Percentiles rank a stretch among this genome's conserved stretches.
phyloP scores from a whole-genome alignment of 2,113 vertebrate species.

The Mormyrus lacerda region DNA sequence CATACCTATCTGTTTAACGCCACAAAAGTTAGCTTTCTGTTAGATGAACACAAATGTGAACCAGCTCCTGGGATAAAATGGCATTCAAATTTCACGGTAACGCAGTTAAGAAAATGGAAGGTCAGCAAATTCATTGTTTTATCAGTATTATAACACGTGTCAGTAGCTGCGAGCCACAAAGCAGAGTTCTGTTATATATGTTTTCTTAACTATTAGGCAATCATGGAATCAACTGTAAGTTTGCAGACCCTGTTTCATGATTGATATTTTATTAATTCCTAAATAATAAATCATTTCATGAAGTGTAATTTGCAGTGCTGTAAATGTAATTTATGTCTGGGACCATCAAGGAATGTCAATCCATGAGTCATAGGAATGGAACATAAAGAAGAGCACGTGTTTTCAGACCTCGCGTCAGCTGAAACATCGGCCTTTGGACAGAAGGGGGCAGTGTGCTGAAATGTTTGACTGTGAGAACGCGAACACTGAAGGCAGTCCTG shows the following conservation, averaged over 20 bases:
- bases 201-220: neutral
- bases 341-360: neutral
- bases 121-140: neutral
- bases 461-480: neutral
- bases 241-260: neutral
- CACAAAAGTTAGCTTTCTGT: neutral
- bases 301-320: neutral
- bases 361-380: neutral
- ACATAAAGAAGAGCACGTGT: neutral
- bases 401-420: neutral
- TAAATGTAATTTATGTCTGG: neutral
- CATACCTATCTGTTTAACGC: neutral
- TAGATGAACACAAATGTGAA: neutral
- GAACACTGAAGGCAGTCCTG: neutral
- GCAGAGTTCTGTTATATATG: neutral
- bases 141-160: neutral
- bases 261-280: neutral
- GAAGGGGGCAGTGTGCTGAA: conserved; percentile 15
- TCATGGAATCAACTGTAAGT: neutral
- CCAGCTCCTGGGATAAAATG: neutral
- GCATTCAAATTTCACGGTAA: neutral
- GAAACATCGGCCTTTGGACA: neutral
- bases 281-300: neutral
- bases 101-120: neutral
- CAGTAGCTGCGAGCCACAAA: neutral